Base-by-base conservation (phyloP, 2,888 invertebrate species). In the Tineola bisselliella region DNA sequence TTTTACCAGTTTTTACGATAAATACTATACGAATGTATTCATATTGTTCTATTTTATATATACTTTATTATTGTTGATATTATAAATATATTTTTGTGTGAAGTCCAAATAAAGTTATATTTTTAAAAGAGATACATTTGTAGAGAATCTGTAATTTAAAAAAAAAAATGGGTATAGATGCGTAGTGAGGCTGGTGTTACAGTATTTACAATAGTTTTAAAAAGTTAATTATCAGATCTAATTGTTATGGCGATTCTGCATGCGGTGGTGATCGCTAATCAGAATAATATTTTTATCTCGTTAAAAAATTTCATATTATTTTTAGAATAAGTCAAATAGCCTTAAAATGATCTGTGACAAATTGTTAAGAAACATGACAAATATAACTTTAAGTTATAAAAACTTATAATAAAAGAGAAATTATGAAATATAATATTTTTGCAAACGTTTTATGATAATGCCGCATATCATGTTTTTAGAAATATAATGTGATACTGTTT, bases 291-390 rank as follows among this genome's bases (percentile, higher is more conserved):
- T 48, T 48, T 15, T 17, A 48, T 15, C 13, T 48, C 48, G 48
- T 48, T 48, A 48, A 10, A 15, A 5, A 48, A 15, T 48, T 48
- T 43, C 43, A 43, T 43, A 43, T 12, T 3, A 6, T 43, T n/a
- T 48, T 5, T 48, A 17, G 17, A 15, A 48, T 17, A 17, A 48
- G 48, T n/a, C n/a, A 13, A 12, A n/a, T 43, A 48, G 48, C 48
- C 48, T 48, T 48, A 48, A 48, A 48, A 48, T 25, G 48, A 48
- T 48, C 48, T 48, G 48, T 48, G 48, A 48, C 48, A 48, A 48
- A 38, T 38, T 38, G 38, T 38, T 25, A 25, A 25, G 38, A 38
- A 10, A 38, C 38, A 38, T 38, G 38, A 38, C 38, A 38, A 38
- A 38, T 38, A 10, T 38, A 38, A 38, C 38, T 31, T 31, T 38